Evolutionary conservation across 2,797 vertebrate species (phyloP).

Genomic region (Alosa sapidissima): DNA sequence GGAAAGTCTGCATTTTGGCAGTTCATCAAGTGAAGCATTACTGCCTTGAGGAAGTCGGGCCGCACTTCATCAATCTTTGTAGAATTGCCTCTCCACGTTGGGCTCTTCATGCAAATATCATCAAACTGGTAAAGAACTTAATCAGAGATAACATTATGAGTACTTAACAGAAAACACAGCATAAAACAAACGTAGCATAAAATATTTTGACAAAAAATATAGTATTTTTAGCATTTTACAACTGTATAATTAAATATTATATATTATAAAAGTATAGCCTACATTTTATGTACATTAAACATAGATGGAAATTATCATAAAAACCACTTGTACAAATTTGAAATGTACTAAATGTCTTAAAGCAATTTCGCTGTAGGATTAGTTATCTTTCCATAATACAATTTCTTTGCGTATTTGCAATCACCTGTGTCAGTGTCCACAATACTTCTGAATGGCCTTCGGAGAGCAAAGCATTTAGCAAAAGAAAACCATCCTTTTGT

Average conservation of each 20-base stretch:
- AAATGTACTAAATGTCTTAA: no score
- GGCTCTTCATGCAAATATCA: constrained; percentile 27
- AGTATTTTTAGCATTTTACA: no score
- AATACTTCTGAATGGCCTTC: not conserved
- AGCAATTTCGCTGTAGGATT: no score
- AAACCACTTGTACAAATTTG: no score
- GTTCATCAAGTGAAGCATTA: not conserved
- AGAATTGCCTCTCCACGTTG: not conserved
- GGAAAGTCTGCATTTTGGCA: not conserved
- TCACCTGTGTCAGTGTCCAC: not conserved
- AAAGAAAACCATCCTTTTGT: not conserved
- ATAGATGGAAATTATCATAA: no score
- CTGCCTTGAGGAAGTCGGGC: not conserved
- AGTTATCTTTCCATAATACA: no score
- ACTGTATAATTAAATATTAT: no score
- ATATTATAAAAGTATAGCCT: no score
- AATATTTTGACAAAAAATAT: not conserved
- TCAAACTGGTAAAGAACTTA: constrained; percentile 35
- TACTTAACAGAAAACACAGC: not conserved
- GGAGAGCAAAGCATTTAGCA: not conserved
- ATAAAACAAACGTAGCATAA: no score
- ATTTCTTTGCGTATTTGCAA: no score
- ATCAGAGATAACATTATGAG: not conserved
- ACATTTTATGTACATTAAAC: no score
- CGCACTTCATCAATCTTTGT: not conserved